Evolutionary conservation across 37 sponge, comb jelly and placozoan genomes (phyloP), one percentile per base, ranked within the genome.

Genomic region (Ianthella basta): DNA sequence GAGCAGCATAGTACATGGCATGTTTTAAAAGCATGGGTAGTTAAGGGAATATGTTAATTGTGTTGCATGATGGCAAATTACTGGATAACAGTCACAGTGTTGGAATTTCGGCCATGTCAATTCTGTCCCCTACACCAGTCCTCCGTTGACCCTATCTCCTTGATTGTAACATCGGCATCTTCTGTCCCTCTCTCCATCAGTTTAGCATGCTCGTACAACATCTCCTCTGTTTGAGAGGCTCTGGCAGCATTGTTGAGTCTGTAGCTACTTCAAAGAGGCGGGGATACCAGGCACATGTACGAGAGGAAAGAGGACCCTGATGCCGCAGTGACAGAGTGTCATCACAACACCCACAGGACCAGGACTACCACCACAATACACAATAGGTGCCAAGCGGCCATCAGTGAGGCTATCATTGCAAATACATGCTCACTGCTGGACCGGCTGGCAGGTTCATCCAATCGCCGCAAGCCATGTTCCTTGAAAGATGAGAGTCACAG

Each of bases 171-270:
- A n/a, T 10, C 21, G 38, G 20, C 44, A 18, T 40, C 38, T 1
- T 0, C 23, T 41, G 39, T 36, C 75, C 72, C 72, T 29, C 10
- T 34, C 10, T 70, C 72, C 72, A 27, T 34, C 32, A 44, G 21
- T 54, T 6, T 54, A 0, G 24, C 34, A 18, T 0, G 50, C 15
- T 57, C 36, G 10, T 81, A 81, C 81, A 69, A 21, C 53, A 38
- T n/a, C n/a, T n/a, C 54, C 60, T 82, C 13, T 82, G 82, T 70
- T 73, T 75, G 12, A 73, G 35, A 63, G 82, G 87, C 8, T 44
- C 8, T 8, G 3, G 50, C 50, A 44, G 50, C 50, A 3, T 8
- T 44, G 6, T 44, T 3, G 3, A 44, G 50, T 44, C 50, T 44
- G 6, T n/a, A n/a, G n/a, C n/a, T 44, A 3, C 50, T 44, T 44